Conservation (phyloP, 2,797 vertebrate species). For the Siniperca undulata region DNA sequence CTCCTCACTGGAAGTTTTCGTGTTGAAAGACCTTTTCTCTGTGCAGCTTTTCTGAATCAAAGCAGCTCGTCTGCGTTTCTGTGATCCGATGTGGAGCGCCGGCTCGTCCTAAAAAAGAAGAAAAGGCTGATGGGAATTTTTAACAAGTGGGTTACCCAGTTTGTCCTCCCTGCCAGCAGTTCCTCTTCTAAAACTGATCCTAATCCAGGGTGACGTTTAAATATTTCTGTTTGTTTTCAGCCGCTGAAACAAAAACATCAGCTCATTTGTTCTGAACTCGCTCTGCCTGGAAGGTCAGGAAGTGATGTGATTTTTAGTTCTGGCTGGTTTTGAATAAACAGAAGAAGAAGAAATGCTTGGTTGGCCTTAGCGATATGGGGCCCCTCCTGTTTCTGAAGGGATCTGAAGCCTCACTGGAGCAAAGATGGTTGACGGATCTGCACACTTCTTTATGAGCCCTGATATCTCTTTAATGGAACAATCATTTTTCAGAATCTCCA, state of each 20-base stretch:
- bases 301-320: not conserved
- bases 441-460: too few relatives aligned
- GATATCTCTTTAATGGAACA: too few relatives aligned
- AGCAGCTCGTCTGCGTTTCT: not conserved
- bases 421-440: too few relatives aligned
- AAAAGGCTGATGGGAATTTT: slow-evolving; percentile 33
- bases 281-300: not conserved
- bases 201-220: not conserved
- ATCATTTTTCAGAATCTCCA: too few relatives aligned
- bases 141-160: slow-evolving; percentile 49
- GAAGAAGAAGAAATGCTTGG: too few relatives aligned
- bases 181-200: not conserved
- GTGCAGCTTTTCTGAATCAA: not conserved
- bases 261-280: not conserved
- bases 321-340: too few relatives aligned
- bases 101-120: not conserved
- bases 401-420: too few relatives aligned
- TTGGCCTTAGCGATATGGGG: too few relatives aligned
- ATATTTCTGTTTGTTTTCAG: not conserved
- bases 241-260: too few relatives aligned
- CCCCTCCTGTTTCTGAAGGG: too few relatives aligned
- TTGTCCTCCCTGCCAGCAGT: not conserved
- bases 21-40: not conserved
- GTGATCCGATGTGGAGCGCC: slow-evolving; percentile 25
- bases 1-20: not conserved